phyloP scores from a whole-genome alignment of 2,888 invertebrate species.

The Mycalesis mineus region DNA sequence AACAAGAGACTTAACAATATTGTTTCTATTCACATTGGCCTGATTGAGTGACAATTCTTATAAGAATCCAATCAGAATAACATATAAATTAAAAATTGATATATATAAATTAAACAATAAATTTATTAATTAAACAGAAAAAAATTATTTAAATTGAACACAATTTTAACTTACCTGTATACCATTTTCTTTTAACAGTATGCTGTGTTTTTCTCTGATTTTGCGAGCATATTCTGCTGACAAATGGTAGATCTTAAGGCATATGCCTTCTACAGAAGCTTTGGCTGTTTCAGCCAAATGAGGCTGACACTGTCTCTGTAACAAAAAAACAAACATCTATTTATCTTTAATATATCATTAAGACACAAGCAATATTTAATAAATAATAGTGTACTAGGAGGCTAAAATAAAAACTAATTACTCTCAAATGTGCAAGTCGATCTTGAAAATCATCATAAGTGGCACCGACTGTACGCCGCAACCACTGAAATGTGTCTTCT shows the following conservation, averaged over 20 bases:
- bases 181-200: slow-evolving; percentile 91
- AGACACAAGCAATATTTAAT: too few species aligned
- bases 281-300: slow-evolving; percentile 96
- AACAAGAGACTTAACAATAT: too few species aligned
- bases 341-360: neutral
- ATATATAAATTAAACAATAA: too few species aligned
- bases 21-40: too few species aligned
- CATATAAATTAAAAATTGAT: too few species aligned
- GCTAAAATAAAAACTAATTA: slow-evolving; percentile 33
- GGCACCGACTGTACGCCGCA: slow-evolving; percentile 93
- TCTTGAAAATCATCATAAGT: slow-evolving; percentile 96
- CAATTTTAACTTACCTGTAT: slow-evolving; percentile 78
- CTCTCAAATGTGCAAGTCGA: slow-evolving; percentile 91
- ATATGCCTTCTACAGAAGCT: slow-evolving; percentile 95
- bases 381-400: too few species aligned
- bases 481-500: slow-evolving; percentile 97
- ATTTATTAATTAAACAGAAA: too few species aligned
- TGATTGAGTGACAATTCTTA: too few species aligned
- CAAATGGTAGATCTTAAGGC: slow-evolving; percentile 93
- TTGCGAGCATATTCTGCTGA: slow-evolving; percentile 95
- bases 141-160: too few species aligned
- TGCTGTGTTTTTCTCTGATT: slow-evolving; percentile 91
- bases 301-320: slow-evolving; percentile 93
- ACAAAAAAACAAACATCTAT: slow-evolving; percentile 26
- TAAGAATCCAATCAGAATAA: neutral